Percentiles rank a stretch among this genome's conserved stretches.
Evolutionary conservation across 2,113 vertebrate species (phyloP).

Genomic region (Bujurquina vittata): DNA sequence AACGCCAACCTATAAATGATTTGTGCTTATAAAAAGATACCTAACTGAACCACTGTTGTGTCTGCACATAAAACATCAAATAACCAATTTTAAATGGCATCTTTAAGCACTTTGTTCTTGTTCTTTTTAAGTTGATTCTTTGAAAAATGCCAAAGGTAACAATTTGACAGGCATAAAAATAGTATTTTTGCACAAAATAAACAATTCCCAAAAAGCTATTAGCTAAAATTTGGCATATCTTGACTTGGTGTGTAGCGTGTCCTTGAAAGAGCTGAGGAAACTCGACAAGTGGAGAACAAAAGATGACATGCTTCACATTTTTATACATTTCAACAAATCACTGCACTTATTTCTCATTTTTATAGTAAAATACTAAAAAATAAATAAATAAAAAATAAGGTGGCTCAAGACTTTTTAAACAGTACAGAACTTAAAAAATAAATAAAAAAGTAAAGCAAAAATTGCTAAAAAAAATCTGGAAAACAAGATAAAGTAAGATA

Average conservation of each 20-base stretch:
- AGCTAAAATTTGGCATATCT: neutral
- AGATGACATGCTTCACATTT: neutral
- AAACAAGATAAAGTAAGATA: neutral
- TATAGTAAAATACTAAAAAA: no score
- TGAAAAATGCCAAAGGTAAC: neutral
- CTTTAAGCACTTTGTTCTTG: neutral
- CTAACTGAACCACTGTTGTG: neutral
- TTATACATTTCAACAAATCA: neutral
- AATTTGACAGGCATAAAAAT: neutral
- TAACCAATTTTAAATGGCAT: neutral
- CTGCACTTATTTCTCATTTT: neutral
- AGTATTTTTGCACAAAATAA: neutral
- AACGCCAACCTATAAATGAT: neutral
- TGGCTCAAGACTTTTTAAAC: neutral
- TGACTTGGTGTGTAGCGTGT: neutral
- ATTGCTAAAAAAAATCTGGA: neutral
- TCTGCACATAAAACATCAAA: neutral
- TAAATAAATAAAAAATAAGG: no score
- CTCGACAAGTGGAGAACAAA: neutral
- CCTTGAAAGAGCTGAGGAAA: neutral
- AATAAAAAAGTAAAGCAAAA: neutral
- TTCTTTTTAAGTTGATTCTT: neutral
- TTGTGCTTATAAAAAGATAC: neutral
- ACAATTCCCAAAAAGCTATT: neutral
- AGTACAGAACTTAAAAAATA: neutral